Conservation (phyloP, 2,113 vertebrate species). For the Ameiurus melas region DNA sequence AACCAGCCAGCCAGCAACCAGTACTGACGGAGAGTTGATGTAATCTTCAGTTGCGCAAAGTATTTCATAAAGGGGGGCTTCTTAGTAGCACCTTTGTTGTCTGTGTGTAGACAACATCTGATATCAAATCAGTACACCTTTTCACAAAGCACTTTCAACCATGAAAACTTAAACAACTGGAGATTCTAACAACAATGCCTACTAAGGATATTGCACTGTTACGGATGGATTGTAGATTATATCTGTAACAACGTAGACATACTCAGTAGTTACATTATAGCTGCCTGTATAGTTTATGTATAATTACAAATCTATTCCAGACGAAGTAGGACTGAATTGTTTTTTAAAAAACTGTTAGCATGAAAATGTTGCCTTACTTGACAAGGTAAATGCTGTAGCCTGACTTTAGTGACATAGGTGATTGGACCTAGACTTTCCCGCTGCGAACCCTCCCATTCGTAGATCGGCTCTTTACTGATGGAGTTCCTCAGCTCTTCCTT, state of each 20-base stretch:
- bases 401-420: slow-evolving; percentile 84
- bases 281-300: neutral
- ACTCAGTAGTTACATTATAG: neutral
- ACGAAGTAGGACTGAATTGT: neutral
- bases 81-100: slow-evolving; percentile 50
- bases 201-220: neutral
- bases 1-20: slow-evolving; percentile 22
- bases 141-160: neutral
- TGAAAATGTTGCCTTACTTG: slow-evolving; percentile 73
- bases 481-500: slow-evolving; percentile 82
- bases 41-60: slow-evolving; percentile 17
- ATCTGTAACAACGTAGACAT: neutral
- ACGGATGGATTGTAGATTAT: neutral
- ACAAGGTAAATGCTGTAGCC: slow-evolving; percentile 89
- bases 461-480: slow-evolving; percentile 79
- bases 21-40: neutral
- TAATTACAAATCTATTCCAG: neutral
- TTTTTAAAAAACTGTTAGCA: neutral
- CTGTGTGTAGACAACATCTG: slow-evolving; percentile 35
- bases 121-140: slow-evolving; percentile 14
- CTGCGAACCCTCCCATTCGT: slow-evolving; percentile 80
- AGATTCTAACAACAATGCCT: neutral
- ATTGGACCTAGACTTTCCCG: slow-evolving; percentile 78
- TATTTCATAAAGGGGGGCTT: neutral
- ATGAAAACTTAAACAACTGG: neutral